Percentiles rank a stretch among this genome's conserved stretches.
phyloP scores from a whole-genome alignment of 2,888 invertebrate species.

The Belgica antarctica region DNA sequence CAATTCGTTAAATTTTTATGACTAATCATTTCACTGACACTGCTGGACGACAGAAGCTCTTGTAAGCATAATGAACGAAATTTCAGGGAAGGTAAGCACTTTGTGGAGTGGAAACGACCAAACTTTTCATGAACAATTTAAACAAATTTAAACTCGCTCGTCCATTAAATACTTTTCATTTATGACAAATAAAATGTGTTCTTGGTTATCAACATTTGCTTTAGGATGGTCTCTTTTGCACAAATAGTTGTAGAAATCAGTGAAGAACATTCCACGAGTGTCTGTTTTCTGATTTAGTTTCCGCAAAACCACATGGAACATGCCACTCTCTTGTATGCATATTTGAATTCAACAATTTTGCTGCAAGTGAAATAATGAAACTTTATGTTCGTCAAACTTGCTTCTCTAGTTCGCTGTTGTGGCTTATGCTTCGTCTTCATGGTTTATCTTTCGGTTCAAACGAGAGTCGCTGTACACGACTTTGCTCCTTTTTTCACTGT shows the following conservation, averaged over 20 bases:
- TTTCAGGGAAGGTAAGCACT: not conserved
- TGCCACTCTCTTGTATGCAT: not conserved
- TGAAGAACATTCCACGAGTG: not conserved
- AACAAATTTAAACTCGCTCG: not conserved
- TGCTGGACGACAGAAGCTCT: too few species aligned
- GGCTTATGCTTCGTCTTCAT: not conserved
- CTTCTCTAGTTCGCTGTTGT: constrained; percentile 8
- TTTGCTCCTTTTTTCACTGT: constrained; percentile 6
- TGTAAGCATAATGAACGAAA: not conserved
- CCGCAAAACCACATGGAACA: constrained; percentile 6
- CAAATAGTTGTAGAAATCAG: not conserved
- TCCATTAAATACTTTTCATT: not conserved
- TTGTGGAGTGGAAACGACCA: too few species aligned
- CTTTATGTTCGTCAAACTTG: constrained; percentile 15
- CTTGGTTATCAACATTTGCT: not conserved
- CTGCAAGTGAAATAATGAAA: not conserved
- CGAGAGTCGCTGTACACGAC: too few species aligned
- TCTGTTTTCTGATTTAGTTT: not conserved
- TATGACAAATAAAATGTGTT: not conserved
- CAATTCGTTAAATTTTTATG: too few species aligned
- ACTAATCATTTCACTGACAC: too few species aligned
- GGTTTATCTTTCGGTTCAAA: constrained; percentile 15
- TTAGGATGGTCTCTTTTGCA: not conserved
- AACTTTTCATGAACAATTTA: too few species aligned
- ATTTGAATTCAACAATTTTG: not conserved